These are phyloP conservation scores for Drosophila acutilabella DNA, from an alignment of 2,888 invertebrate species.

Conservation along the genomic window DNA sequence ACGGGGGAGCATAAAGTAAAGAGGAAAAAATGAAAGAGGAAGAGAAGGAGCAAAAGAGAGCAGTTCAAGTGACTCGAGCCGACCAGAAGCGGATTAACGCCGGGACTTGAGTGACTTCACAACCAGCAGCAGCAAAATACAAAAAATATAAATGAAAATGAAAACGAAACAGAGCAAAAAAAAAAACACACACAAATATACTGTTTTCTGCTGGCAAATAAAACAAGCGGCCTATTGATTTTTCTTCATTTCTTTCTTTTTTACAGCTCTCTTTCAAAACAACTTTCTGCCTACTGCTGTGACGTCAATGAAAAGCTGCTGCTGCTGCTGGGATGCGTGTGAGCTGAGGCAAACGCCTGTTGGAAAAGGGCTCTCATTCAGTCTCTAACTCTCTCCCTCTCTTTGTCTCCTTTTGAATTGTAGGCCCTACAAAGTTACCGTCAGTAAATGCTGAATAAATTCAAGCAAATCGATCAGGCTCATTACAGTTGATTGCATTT, in stretches of 20 bases:
- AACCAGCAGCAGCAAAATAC: slow-evolving; percentile 28
- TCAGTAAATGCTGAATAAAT: background rate
- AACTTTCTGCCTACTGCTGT: slow-evolving; percentile 59
- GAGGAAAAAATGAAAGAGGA: background rate
- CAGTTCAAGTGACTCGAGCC: slow-evolving; percentile 64
- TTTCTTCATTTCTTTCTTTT: slow-evolving; percentile 30
- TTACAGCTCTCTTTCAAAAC: slow-evolving; percentile 25
- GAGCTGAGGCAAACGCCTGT: slow-evolving; percentile 9
- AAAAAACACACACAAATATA: slow-evolving; percentile 1
- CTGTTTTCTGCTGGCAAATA: slow-evolving; percentile 26
- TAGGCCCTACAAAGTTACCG: background rate
- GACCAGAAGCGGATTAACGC: slow-evolving; percentile 70
- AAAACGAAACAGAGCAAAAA: too few relatives aligned
- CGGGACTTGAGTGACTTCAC: slow-evolving; percentile 66
- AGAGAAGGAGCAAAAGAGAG: background rate
- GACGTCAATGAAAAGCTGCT: slow-evolving; percentile 62
- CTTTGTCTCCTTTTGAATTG: background rate
- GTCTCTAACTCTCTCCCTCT: too few relatives aligned
- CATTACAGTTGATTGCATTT: background rate
- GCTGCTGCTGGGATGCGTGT: slow-evolving; percentile 11
- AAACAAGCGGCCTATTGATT: slow-evolving; percentile 69
- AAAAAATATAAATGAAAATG: slow-evolving; percentile 22
- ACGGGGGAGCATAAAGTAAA: background rate
- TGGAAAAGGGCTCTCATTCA: background rate
- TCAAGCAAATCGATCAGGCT: background rate